Conservation (phyloP, 2,797 vertebrate species). For the Loris lydekkerianus region DNA sequence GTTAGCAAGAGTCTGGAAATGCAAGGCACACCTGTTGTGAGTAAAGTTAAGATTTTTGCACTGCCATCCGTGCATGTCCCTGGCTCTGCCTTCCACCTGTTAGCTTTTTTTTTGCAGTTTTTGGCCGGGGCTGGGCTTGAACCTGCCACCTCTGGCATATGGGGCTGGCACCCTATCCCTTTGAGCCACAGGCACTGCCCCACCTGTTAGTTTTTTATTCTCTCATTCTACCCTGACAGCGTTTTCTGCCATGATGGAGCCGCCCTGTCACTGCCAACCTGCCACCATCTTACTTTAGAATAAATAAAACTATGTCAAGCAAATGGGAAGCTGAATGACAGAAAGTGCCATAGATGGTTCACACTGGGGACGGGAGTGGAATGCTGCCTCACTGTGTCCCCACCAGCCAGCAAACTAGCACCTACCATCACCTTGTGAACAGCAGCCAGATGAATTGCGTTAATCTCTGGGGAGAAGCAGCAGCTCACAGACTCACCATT, state of each 20-base stretch:
- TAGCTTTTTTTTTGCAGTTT: neutral
- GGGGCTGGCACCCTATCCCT: no score
- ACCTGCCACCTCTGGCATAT: no score
- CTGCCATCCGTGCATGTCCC: neutral
- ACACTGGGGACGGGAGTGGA: neutral
- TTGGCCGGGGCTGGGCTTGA: no score
- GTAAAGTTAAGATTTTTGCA: neutral
- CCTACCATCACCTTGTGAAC: neutral
- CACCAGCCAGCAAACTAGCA: neutral
- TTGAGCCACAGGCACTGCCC: no score
- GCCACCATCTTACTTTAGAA: neutral
- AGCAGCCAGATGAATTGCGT: neutral
- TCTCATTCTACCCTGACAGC: neutral
- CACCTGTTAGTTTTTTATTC: conserved; percentile 51
- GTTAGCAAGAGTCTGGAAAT: neutral
- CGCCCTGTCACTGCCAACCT: neutral
- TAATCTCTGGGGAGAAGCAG: neutral
- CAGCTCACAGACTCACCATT: neutral
- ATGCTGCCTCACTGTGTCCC: neutral
- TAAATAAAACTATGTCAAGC: conserved; percentile 61
- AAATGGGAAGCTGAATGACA: conserved; percentile 42
- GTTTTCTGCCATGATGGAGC: neutral
- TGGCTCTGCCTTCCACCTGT: conserved; percentile 25
- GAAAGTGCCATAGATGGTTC: conserved; percentile 47
- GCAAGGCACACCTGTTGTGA: neutral